Base-by-base conservation (phyloP, 2,797 vertebrate genomes). In the Buphagus erythrorhynchus region DNA sequence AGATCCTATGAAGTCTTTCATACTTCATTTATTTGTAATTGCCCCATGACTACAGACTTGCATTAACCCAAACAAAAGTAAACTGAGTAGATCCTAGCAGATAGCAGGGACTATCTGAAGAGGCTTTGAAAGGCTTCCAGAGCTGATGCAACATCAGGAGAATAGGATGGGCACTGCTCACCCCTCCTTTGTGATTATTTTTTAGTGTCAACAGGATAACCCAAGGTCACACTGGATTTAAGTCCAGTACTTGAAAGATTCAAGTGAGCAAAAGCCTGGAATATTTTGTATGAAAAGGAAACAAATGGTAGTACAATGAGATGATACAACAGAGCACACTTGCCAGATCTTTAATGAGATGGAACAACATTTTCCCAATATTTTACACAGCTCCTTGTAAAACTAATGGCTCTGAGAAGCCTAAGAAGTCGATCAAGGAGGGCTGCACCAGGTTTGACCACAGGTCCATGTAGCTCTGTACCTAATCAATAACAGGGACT, bases 1-100 rank as follows among this genome's bases (percentile, higher is more conserved):
- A 93, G 84, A 66, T 52, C 81, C 52, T 82, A 16, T 66, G 74
- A 89, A 82, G 74, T 69, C 59, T 89, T 91, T 87, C 86, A 67
- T 87, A 61, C 43, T 52, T 93, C 88, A 73, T 86, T 92, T 93
- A 48, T 89, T 87, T 91, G 72, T 89, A 62, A 76, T 67, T 73
- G 42, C 46, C 36, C 55, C 35, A 48, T 77, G 85, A 79, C 88
- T 5, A 0, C 26, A 13, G 76, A 73, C 57, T 80, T 67, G 40
- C 42, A 52, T 52, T 86, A 91, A 88, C 19, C 77, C 78, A 85
- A 82, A 87, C 86, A 93, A 48, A 93, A 88, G 88, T 5, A 72
- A 58, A 58, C 7, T 55, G 80, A 82, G 52, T 24, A 69, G 51
- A 81, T 51, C 33, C 42, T 43, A 75, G 49, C 0, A 1, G 57